These are phyloP conservation scores for Laothoe populi DNA, from an alignment of 2,888 invertebrate species.

Conservation along the genomic window DNA sequence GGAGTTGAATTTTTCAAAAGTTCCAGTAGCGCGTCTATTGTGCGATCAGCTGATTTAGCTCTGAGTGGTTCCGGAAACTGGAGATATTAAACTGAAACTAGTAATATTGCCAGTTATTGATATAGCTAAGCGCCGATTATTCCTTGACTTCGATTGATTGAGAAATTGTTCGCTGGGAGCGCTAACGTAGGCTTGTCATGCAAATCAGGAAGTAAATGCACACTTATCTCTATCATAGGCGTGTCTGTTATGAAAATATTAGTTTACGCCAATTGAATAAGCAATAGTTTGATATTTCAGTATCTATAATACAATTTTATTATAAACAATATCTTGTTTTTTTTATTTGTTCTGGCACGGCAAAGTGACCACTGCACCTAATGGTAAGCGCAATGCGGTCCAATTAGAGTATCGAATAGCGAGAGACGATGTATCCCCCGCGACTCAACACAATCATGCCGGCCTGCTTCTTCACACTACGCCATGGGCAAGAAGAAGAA, in stretches of 20 bases:
- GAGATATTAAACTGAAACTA: slow-evolving; percentile 55
- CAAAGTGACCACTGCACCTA: too few species aligned
- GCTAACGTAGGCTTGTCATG: slow-evolving; percentile 30
- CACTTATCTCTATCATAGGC: background rate
- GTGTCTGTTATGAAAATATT: background rate
- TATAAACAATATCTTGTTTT: too few species aligned
- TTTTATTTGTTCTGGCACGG: too few species aligned
- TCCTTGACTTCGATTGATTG: slow-evolving; percentile 43
- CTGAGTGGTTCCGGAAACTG: slow-evolving; percentile 36
- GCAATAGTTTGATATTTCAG: background rate
- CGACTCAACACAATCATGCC: too few species aligned
- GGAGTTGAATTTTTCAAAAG: slow-evolving; percentile 35
- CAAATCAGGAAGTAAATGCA: background rate
- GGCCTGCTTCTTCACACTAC: too few species aligned
- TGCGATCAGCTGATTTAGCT: slow-evolving; percentile 39
- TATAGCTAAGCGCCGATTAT: slow-evolving; percentile 51
- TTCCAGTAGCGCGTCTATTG: slow-evolving; percentile 42
- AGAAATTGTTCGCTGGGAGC: slow-evolving; percentile 35
- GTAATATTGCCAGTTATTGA: slow-evolving; percentile 47
- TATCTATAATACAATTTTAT: too few species aligned
- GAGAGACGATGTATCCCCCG: too few species aligned
- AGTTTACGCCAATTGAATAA: background rate
- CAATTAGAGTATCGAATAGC: too few species aligned
- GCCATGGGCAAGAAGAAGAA: too few species aligned
- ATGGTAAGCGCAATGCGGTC: too few species aligned